Evolutionary conservation across 2,113 vertebrate genomes (phyloP).

Genomic region (Opisthocomus hoazin): DNA sequence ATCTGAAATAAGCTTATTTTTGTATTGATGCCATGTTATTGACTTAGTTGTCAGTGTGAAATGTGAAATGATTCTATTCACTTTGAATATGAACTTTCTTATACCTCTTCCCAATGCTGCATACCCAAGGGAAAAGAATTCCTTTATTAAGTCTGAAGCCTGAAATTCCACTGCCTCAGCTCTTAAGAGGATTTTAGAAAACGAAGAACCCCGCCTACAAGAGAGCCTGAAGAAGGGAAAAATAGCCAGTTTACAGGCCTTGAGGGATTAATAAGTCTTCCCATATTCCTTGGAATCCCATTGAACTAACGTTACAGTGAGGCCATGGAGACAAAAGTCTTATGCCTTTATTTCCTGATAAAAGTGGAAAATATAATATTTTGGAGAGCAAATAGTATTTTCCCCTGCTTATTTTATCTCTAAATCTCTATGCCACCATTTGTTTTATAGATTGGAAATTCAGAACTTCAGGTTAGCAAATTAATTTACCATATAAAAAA

Average conservation of each 20-base stretch:
- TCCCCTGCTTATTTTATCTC: neutral
- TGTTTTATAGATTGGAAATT: neutral
- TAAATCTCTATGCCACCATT: neutral
- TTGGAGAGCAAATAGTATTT: neutral
- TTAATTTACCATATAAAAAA: neutral
- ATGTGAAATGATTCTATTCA: neutral
- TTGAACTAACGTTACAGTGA: slow-evolving; percentile 71
- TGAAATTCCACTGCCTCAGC: slow-evolving; percentile 61
- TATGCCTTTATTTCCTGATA: slow-evolving; percentile 51
- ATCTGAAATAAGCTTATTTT: neutral
- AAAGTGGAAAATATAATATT: slow-evolving; percentile 43
- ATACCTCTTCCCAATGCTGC: slow-evolving; percentile 8
- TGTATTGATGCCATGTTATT: neutral
- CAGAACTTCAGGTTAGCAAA: neutral
- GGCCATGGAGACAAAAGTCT: slow-evolving; percentile 54
- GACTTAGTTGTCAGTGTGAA: neutral
- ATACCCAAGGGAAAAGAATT: slow-evolving; percentile 27
- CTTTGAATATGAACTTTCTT: slow-evolving; percentile 46
- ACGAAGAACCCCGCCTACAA: slow-evolving; percentile 24
- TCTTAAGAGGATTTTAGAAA: slow-evolving; percentile 56
- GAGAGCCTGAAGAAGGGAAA: slow-evolving; percentile 52
- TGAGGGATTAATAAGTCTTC: slow-evolving; percentile 71
- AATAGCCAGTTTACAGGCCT: slow-evolving; percentile 60
- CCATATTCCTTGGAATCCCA: slow-evolving; percentile 72
- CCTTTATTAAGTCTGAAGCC: slow-evolving; percentile 32